These are phyloP conservation scores for Leucoma salicis DNA, from an alignment of 2,888 invertebrate species.

Conservation along the genomic window DNA sequence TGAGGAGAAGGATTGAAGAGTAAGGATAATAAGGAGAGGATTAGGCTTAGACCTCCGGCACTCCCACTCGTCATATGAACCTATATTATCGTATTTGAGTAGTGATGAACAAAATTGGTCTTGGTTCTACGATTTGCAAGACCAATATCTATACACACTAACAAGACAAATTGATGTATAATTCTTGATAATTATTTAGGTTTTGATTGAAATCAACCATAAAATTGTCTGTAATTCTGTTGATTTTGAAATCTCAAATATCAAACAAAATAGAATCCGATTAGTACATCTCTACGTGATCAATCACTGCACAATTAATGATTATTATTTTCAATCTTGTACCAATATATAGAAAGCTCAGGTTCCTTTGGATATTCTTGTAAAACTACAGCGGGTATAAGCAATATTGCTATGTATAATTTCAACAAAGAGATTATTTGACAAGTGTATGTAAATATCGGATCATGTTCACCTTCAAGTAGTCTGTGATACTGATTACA, in stretches of 20 bases:
- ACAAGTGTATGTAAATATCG: slow-evolving; percentile 20
- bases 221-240: slow-evolving; percentile 20
- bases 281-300: slow-evolving; percentile 13
- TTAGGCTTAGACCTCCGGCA: no score
- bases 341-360: slow-evolving; percentile 1
- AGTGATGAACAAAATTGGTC: no score
- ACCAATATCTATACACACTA: no score
- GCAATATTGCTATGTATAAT: slow-evolving; percentile 6
- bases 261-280: slow-evolving; percentile 26
- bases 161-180: no score
- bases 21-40: no score
- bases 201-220: neutral
- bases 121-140: no score
- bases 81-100: no score
- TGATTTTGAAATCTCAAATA: slow-evolving; percentile 27
- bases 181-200: no score
- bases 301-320: neutral
- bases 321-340: neutral
- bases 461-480: slow-evolving; percentile 14
- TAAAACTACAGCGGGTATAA: neutral
- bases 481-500: slow-evolving; percentile 9
- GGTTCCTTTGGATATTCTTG: neutral
- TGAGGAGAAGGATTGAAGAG: no score
- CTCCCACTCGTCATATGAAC: no score
- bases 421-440: slow-evolving; percentile 24